phyloP scores from a whole-genome alignment of 2,888 invertebrate genomes.

The Anticlea derivata region DNA sequence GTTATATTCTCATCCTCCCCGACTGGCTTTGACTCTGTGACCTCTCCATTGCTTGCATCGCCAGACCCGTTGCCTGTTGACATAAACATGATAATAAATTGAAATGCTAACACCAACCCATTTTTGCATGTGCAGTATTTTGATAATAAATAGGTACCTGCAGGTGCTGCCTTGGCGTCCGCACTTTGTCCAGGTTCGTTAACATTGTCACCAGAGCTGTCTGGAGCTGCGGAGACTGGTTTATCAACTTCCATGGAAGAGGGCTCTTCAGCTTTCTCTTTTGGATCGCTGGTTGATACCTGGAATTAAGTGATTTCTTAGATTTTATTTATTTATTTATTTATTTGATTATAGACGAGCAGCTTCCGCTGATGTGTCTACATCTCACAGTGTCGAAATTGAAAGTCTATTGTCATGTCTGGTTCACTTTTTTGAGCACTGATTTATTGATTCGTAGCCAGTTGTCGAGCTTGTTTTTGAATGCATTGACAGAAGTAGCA shows the following conservation, averaged over 20 bases:
- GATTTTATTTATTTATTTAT: too few species aligned
- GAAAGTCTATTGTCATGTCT: too few species aligned
- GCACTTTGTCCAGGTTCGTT: conserved; percentile 72
- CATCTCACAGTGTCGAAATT: too few species aligned
- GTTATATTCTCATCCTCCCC: conserved; percentile 73
- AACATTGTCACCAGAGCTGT: conserved; percentile 75
- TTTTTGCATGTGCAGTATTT: neutral
- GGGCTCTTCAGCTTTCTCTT: conserved; percentile 48
- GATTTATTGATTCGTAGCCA: too few species aligned
- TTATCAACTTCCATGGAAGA: conserved; percentile 59
- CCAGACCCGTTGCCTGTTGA: conserved; percentile 46
- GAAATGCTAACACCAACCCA: too few species aligned
- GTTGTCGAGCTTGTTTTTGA: too few species aligned
- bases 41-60: conserved; percentile 73
- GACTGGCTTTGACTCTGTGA: conserved; percentile 70
- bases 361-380: too few species aligned
- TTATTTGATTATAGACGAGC: too few species aligned
- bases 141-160: conserved; percentile 20
- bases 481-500: too few species aligned
- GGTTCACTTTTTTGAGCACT: too few species aligned
- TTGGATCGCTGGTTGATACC: conserved; percentile 77
- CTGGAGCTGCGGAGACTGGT: conserved; percentile 59
- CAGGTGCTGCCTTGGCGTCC: conserved; percentile 48
- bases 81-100: neutral
- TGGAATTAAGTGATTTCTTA: too few species aligned